phyloP scores from a whole-genome alignment of 2,888 invertebrate species.

The Nomada fabriciana region DNA sequence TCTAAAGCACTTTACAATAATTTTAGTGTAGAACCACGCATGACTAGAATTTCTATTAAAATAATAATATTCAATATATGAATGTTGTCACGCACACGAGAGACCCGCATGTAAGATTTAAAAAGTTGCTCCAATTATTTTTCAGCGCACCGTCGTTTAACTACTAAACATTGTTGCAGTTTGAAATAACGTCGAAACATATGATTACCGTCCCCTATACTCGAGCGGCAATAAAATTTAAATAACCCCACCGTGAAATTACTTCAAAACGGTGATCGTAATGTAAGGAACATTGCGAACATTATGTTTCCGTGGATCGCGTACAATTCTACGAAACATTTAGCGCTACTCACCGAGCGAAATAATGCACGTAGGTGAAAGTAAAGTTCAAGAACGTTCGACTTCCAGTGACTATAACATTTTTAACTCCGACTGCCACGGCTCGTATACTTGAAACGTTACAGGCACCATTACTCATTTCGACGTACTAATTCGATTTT shows the following conservation, averaged over 20 bases:
- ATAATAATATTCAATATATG: neutral
- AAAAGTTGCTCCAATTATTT: neutral
- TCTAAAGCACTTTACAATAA: too few relatives aligned
- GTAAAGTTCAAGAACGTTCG: neutral
- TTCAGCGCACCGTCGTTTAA: neutral
- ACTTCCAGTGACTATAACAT: neutral
- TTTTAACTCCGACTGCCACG: neutral
- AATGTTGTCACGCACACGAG: neutral
- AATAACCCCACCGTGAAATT: conserved; percentile 1
- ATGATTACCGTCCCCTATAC: neutral
- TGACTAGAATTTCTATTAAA: too few relatives aligned
- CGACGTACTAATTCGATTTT: too few relatives aligned
- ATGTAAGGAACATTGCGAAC: neutral
- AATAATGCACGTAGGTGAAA: conserved; percentile 15
- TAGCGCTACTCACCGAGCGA: neutral
- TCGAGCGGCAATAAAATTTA: neutral
- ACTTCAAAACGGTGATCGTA: conserved; percentile 10
- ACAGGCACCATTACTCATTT: neutral
- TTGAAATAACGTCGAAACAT: neutral
- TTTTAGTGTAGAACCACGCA: too few relatives aligned
- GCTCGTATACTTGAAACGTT: neutral
- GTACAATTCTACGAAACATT: conserved; percentile 1
- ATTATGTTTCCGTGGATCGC: conserved; percentile 11
- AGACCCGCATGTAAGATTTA: neutral
- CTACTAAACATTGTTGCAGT: neutral